A percentile compares a stretch with the other conserved stretches of the same genome.
Conservation (phyloP, 2,113 vertebrate genomes). For the Pluvialis apricaria region DNA sequence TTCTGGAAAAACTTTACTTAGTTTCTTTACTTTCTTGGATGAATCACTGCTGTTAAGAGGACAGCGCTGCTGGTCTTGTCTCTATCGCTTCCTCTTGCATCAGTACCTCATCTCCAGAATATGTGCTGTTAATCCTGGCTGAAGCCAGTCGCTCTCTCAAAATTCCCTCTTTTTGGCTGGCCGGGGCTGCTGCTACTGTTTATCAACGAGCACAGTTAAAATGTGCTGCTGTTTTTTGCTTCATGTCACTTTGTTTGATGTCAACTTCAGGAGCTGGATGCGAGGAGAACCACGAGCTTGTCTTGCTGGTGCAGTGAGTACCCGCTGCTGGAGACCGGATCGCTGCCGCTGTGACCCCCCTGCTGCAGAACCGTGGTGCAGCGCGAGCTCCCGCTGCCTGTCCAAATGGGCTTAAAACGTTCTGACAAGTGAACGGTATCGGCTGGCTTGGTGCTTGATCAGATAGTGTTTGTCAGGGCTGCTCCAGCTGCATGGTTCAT, state of each 20-base stretch:
- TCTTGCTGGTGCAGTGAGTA: neutral
- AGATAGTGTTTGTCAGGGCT: slow-evolving; percentile 15
- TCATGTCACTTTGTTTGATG: accelerated
- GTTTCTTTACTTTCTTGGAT: neutral
- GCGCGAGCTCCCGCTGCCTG: neutral
- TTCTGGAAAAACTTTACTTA: neutral
- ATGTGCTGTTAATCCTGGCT: neutral
- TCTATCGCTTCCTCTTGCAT: neutral
- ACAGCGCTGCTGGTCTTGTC: neutral
- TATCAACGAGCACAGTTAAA: neutral
- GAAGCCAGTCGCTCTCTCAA: neutral
- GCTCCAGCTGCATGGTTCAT: neutral
- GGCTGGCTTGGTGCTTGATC: neutral
- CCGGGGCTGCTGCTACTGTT: neutral
- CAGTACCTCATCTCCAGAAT: neutral
- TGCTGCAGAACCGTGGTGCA: neutral
- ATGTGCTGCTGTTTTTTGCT: neutral
- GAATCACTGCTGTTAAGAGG: neutral
- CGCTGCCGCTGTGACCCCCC: neutral
- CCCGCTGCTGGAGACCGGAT: neutral
- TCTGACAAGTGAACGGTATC: neutral
- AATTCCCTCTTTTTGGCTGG: neutral
- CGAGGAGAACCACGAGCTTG: neutral
- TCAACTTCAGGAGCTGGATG: neutral
- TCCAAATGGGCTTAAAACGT: neutral